Evolutionary conservation across 92 coral and sea anemone genomes (phyloP).

Genomic region (Pocillopora grandis): DNA sequence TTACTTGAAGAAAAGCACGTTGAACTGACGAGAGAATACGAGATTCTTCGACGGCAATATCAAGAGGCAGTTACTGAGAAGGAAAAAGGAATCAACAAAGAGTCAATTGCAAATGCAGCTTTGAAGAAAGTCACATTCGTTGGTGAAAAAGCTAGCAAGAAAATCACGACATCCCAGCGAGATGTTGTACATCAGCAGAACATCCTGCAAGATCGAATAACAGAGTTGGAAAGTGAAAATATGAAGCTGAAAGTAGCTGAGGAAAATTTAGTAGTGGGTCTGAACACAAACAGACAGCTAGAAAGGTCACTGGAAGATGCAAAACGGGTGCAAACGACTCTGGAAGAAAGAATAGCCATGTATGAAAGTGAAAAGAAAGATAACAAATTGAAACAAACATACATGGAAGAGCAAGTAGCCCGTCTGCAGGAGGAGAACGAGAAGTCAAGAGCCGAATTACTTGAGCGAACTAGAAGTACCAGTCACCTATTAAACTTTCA

Average conservation of each 20-base stretch:
- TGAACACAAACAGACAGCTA: background rate
- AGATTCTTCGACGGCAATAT: conserved; percentile 34
- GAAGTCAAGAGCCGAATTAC: background rate
- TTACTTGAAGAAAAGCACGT: conserved; percentile 55
- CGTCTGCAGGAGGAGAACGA: conserved; percentile 11
- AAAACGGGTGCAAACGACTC: conserved; percentile 12
- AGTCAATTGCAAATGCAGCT: conserved; percentile 19
- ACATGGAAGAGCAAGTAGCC: conserved; percentile 13
- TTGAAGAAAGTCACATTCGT: conserved; percentile 25
- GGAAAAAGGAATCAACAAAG: background rate
- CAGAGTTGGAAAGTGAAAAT: conserved; percentile 19
- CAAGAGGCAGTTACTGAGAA: conserved; percentile 36
- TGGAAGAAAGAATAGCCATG: conserved; percentile 15
- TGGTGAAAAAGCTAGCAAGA: conserved; percentile 40
- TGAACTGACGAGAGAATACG: conserved; percentile 57
- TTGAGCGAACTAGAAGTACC: background rate
- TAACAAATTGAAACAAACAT: background rate
- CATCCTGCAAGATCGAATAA: conserved; percentile 15
- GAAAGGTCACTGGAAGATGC: conserved; percentile 20
- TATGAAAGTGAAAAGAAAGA: conserved; percentile 24
- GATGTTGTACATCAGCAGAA: conserved; percentile 6
- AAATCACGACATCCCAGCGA: conserved; percentile 7
- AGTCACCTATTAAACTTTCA: background rate
- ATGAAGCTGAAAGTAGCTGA: background rate
- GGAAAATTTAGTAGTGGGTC: background rate